Evolutionary conservation across 2,888 invertebrate genomes (phyloP), one percentile per base, ranked within the genome.

Genomic region (Tryphoninae sp.): DNA sequence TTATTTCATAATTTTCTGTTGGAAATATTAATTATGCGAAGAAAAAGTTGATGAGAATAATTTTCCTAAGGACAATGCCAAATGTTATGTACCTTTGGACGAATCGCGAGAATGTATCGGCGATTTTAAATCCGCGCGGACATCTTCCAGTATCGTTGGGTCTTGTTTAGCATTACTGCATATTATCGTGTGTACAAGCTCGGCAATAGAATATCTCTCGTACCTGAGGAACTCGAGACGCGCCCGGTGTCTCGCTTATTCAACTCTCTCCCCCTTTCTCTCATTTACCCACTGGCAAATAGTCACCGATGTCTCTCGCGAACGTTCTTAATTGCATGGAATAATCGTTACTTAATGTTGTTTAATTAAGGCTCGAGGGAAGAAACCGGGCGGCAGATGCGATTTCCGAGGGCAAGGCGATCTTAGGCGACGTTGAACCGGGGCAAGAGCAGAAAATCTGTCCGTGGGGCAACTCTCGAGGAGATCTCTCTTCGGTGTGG

Each of bases 311-410:
- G 26, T 69, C 33, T 26, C 76, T 72, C 69, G 69, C 58, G 78
- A 26, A 71, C 74, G 74, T 81, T 81, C 81, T 81, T 81, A 81
- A 81, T 78, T 78, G 78, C 81, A 62, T 71, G 71, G 78, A 81
- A 78, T 78, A 81, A 81, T 81, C 81, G 71, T 81, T 81, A 81
- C 81, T 81, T 81, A 81, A 81, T 81, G 81, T 81, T 75, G 78
- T 78, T 75, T 78, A 81, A 78, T 81, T 81, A 81, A 81, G 59
- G 81, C 74, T 59, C 71, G 59, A 74, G 26, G 49, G n/a, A 42
- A 59, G 58, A 75, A 64, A 26, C 26, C 33, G 33, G 40, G 45
- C 42, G 45, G 67, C 80, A 72, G 80, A 80, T 77, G 80, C 76
- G 76, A 77, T 73, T 33, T 80, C 65, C 74, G 51, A 76, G 80